Base-by-base conservation (phyloP, 2,113 vertebrate genomes). In the Callipepla squamata region DNA sequence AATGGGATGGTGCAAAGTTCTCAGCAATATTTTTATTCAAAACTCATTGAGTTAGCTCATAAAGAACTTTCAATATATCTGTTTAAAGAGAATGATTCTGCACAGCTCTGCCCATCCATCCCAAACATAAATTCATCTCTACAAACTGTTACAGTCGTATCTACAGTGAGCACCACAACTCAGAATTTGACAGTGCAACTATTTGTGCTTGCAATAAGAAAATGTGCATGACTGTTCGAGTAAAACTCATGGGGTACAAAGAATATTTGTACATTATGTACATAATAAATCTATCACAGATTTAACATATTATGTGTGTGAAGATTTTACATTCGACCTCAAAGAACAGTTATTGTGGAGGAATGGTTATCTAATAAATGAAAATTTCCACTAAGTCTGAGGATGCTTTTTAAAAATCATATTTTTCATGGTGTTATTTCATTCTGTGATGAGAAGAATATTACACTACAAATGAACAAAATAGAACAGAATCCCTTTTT, bases 301-400 rank as follows among this genome's bases (percentile, higher is more conserved):
- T 38, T 53, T 42, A 50, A n/a, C 34, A n/a, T 9, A 51, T 14
- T 57, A 12, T 18, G 4, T 72, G 6, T 11, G 17, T 0, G 0
- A 4, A 78, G 38, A 47, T 74, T n/a, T 30, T 45, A 26, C 0
- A 0, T 50, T 68, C 72, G 45, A 21, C 10, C 58, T 80, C n/a
- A 62, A 57, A 87, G 28, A 40, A 23, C 21, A 72, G n/a, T 53
- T 1, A 0, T 4, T 19, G 23, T 63, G 14, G 13, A 75, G 10
- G 7, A 84, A 73, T 57, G 36, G 77, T 47, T 11, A n/a, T 6
- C 14, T n/a, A 65, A 63, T 5, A 88, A 62, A 48, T 44, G 4
- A 78, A 66, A 74, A 61, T 17, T 45, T 87, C n/a, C 72, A 19
- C 32, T 28, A 83, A 36, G 61, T 40, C 14, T 80, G 20, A 65